Evolutionary conservation across 2,113 vertebrate species (phyloP), one percentile per base, ranked within the genome.

Genomic region (Tylochromis polylepis): DNA sequence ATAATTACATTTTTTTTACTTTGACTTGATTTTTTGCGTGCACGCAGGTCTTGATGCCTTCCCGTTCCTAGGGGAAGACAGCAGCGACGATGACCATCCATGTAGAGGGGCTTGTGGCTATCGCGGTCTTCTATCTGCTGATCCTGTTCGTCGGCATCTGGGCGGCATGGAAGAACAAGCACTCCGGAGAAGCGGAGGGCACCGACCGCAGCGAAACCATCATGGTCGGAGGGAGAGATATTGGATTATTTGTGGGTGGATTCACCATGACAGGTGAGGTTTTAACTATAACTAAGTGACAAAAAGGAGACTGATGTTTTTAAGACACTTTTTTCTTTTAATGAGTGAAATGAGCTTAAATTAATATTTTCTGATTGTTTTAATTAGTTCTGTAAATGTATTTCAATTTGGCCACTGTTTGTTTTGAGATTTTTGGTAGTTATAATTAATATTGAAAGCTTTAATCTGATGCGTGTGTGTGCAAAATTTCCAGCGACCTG

Each of bases 151-250:
- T 99, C 92, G 99, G 99, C 65, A 99, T 99, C 95, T 99, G 99
- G 99, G 99, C 99, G 85, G 98, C 99, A 81, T 99, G 98, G 98
- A 99, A 97, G 95, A 99, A 98, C 95, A 99, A 99, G 91, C 97
- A 98, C 95, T 97, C 96, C 0, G 95, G 97, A 56, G 96, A 95
- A 1, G 88, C 96, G 38, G 97, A 96, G 87, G 97, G 96, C 86
- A 88, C 94, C 10, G 97, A 98, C 92, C 98, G 98, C 87, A 97
- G 98, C 0, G 98, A 99, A 94, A 98, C 96, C 88, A 99, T 99
- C 91, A 99, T 99, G 95, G 98, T 99, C 4, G 99, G 99, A 11
- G 99, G 98, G 75, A 97, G 99, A 90, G 98, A 99, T 87, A 99
- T 99, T 60, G 99, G 99, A 43, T 95, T 99, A 87, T 96, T 99